A percentile compares a stretch with the other conserved stretches of the same genome.
Evolutionary conservation across 2,113 vertebrate species (phyloP).

Genomic region (Picathartes gymnocephalus): DNA sequence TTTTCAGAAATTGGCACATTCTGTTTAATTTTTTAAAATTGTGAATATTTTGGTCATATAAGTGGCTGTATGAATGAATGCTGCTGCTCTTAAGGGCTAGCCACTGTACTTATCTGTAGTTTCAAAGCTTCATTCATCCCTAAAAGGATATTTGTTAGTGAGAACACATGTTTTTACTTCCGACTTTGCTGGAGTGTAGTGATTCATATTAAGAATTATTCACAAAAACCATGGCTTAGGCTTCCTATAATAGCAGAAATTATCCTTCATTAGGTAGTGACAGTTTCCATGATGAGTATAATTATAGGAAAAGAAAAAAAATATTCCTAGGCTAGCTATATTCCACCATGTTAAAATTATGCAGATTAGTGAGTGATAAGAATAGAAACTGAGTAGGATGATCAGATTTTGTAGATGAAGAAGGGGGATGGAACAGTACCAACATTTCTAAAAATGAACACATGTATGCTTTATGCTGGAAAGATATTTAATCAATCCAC

Average conservation of each 20-base stretch:
- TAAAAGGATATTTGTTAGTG: slow-evolving; percentile 43
- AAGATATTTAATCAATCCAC: slow-evolving; percentile 20
- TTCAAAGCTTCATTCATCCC: slow-evolving; percentile 27
- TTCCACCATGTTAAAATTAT: slow-evolving; percentile 74
- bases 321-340: slow-evolving; percentile 71
- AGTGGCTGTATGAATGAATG: not conserved
- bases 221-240: slow-evolving; percentile 71
- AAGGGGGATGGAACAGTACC: slow-evolving; percentile 27
- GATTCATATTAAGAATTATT: slow-evolving; percentile 76
- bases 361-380: slow-evolving; percentile 69
- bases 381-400: slow-evolving; percentile 75
- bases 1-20: not conserved
- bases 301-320: slow-evolving; percentile 70
- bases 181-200: slow-evolving; percentile 65
- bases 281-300: slow-evolving; percentile 74
- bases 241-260: slow-evolving; percentile 77
- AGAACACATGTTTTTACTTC: slow-evolving; percentile 56
- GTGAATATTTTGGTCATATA: not conserved
- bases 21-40: not conserved
- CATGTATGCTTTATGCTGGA: slow-evolving; percentile 6
- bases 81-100: not conserved
- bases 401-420: slow-evolving; percentile 69
- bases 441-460: slow-evolving; percentile 61
- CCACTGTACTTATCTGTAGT: not conserved
- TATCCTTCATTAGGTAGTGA: slow-evolving; percentile 79